phyloP scores from a whole-genome alignment of 2,797 vertebrate genomes.

The Poeciliopsis turneri region DNA sequence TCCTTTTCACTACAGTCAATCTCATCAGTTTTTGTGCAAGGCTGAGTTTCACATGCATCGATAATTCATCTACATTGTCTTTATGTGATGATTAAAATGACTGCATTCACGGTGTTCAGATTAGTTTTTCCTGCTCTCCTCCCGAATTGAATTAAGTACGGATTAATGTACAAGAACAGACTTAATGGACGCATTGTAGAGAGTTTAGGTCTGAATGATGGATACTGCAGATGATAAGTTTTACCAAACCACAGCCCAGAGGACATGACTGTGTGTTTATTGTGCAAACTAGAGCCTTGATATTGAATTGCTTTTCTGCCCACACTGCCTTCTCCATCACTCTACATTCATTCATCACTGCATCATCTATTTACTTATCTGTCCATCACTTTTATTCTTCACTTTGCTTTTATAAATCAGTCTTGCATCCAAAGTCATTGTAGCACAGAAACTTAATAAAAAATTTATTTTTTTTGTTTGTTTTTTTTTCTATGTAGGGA shows the following conservation, averaged over 20 bases:
- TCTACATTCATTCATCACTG: slow-evolving; percentile 10
- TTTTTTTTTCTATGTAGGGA: not conserved
- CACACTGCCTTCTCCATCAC: slow-evolving; percentile 12
- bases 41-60: slow-evolving; percentile 55
- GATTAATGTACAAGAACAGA: slow-evolving; percentile 52
- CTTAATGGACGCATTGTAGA: slow-evolving; percentile 57
- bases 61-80: slow-evolving; percentile 72
- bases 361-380: slow-evolving; percentile 19
- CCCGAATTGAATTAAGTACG: slow-evolving; percentile 69
- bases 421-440: not conserved
- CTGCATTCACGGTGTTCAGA: slow-evolving; percentile 40
- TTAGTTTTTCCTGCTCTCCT: slow-evolving; percentile 36
- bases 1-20: slow-evolving; percentile 12
- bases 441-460: not conserved
- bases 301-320: slow-evolving; percentile 18
- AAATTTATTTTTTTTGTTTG: not conserved
- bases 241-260: slow-evolving; percentile 39
- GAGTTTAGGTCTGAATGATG: slow-evolving; percentile 28
- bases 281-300: slow-evolving; percentile 3
- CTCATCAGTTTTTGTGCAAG: slow-evolving; percentile 33
- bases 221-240: slow-evolving; percentile 39
- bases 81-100: slow-evolving; percentile 68
- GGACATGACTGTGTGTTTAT: slow-evolving; percentile 9
- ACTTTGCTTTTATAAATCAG: slow-evolving; percentile 7
- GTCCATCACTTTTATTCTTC: slow-evolving; percentile 10